These are phyloP conservation scores for Piezodorus guildinii DNA, from an alignment of 1,140 invertebrate species.

Conservation along the genomic window DNA sequence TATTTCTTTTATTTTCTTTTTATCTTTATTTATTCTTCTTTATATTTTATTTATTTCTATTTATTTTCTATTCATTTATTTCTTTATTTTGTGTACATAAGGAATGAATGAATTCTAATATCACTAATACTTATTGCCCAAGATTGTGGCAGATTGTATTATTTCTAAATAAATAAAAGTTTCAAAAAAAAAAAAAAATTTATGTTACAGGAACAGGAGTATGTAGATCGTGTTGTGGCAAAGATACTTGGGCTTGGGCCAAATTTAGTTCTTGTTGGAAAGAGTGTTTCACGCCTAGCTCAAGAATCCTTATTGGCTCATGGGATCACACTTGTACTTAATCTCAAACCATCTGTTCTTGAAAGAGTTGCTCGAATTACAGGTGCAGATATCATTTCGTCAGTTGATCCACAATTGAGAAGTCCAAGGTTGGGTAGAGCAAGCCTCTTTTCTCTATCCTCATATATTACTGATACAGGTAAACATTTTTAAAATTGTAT, in stretches of 20 bases:
- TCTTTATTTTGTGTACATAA: too few species aligned
- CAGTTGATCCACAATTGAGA: slow-evolving; percentile 77
- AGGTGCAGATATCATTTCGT: slow-evolving; percentile 75
- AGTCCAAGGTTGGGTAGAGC: slow-evolving; percentile 75
- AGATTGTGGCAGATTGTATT: too few species aligned
- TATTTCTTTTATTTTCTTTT: too few species aligned
- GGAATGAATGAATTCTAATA: too few species aligned
- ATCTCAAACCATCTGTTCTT: slow-evolving; percentile 77
- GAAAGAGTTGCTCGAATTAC: slow-evolving; percentile 72
- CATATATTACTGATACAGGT: slow-evolving; percentile 35
- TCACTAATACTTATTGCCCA: too few species aligned
- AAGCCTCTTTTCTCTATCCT: slow-evolving; percentile 70
- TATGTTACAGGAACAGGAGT: slow-evolving; percentile 67
- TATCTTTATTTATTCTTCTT: too few species aligned
- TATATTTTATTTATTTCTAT: too few species aligned
- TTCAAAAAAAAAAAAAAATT: too few species aligned
- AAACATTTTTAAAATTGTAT: background rate
- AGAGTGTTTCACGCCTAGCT: slow-evolving; percentile 76
- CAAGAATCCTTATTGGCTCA: slow-evolving; percentile 71
- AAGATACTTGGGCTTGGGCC: slow-evolving; percentile 76
- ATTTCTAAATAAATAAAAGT: too few species aligned
- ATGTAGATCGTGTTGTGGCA: slow-evolving; percentile 75
- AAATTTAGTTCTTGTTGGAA: slow-evolving; percentile 78
- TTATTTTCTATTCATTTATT: too few species aligned
- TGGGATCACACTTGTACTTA: slow-evolving; percentile 75